These are phyloP conservation scores for Sebastes ruberrimus DNA, from an alignment of 2,797 vertebrate genomes.

Conservation along the genomic window DNA sequence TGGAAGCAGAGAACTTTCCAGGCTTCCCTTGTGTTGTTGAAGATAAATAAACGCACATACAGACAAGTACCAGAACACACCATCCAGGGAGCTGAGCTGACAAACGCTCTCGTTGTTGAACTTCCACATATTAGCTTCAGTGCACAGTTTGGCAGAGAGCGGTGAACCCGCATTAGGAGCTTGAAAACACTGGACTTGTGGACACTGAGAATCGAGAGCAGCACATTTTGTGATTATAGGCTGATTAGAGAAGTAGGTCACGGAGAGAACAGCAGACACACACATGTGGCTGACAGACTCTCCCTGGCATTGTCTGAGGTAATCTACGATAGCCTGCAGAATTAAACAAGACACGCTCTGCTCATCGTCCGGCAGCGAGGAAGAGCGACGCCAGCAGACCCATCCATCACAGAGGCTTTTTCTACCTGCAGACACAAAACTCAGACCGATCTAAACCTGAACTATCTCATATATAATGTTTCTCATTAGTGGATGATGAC, in stretches of 20 bases:
- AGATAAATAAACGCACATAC: conserved; percentile 12
- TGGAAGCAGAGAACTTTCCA: not conserved
- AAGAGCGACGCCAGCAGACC: conserved; percentile 17
- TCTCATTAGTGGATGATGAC: not conserved
- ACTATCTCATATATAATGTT: not conserved
- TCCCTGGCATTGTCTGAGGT: conserved; percentile 28
- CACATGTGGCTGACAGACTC: conserved; percentile 41
- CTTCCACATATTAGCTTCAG: not conserved
- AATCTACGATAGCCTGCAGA: conserved; percentile 37
- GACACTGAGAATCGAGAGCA: conserved; percentile 18
- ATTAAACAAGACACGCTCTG: conserved; percentile 62
- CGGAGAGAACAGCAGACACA: conserved; percentile 34
- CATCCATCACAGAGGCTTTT: conserved; percentile 38
- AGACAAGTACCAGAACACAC: conserved; percentile 35
- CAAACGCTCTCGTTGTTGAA: conserved; percentile 17
- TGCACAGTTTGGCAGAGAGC: conserved; percentile 7
- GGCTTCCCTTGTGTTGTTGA: conserved; percentile 15
- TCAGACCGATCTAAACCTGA: not conserved
- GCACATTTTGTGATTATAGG: conserved; percentile 56
- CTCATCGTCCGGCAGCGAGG: conserved; percentile 31
- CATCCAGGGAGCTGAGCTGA: not conserved
- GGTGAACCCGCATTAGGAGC: not conserved
- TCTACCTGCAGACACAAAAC: conserved; percentile 6
- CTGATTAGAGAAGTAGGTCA: conserved; percentile 69
- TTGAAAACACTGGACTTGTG: not conserved